Base-by-base conservation (phyloP, 2,888 invertebrate genomes). In the Acronicta psi region DNA sequence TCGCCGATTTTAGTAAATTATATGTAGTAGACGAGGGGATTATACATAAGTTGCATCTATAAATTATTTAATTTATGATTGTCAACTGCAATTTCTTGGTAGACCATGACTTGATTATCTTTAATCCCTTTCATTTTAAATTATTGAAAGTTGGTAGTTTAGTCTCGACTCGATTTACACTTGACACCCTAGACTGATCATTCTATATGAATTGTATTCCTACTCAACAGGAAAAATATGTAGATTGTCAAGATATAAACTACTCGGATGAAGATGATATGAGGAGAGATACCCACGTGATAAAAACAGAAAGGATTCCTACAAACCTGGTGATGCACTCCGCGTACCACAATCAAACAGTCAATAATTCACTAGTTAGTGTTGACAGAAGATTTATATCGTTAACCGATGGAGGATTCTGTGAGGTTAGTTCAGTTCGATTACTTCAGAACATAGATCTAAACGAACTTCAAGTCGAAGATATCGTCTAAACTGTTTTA, bases 161-260 rank as follows among this genome's bases (percentile, higher is more conserved):
- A n/a, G n/a, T n/a, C n/a, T n/a, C n/a, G n/a, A n/a, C n/a, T n/a
- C n/a, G n/a, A n/a, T n/a, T n/a, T n/a, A n/a, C 7, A 23, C 7
- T 29, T 9, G 9, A 10, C 10, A 10, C 3, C 23, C 1, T 29
- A 10, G 10, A 29, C 25, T 29, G 1, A 9, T 29, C 1, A 10
- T 29, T 10, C 1, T 29, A 29, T 10, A n/a, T 34, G 1, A 34
- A 31, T 31, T 29, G 29, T 34, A n/a, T n/a, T 42, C 53, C 60
- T 8, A 23, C n/a, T n/a, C n/a, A n/a, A 2, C 68, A 92, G 92
- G 92, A 91, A 63, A 92, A 92, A 72, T 92, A 91, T 58, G 92
- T 92, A 2, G 91, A 92, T 58, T 92, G 92, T 59, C 87, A 90
- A 81, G 91, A 91, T 20, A 91, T 92, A 45, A 83, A 85, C 63